Evolutionary conservation across 2,797 vertebrate species (phyloP).

Genomic region (Uromys caudimaculatus): DNA sequence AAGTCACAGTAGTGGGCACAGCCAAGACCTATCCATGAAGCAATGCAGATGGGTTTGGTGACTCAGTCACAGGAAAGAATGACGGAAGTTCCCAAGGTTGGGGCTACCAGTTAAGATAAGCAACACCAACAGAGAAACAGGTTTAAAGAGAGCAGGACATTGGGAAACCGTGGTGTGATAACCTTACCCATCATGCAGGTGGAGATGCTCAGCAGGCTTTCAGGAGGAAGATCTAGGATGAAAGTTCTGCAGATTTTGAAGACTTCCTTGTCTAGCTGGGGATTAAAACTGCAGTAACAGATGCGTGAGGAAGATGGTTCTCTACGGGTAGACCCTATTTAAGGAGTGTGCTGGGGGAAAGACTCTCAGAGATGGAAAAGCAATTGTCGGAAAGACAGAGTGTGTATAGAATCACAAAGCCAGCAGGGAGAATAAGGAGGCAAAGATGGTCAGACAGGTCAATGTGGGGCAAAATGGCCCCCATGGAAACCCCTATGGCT

Average conservation of each 20-base stretch:
- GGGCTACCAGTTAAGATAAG: constrained; percentile 5
- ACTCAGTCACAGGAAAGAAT: neutral
- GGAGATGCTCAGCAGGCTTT: neutral
- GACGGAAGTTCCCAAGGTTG: neutral
- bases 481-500: neutral
- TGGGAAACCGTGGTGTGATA: neutral
- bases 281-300: neutral
- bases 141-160: neutral
- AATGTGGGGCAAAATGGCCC: neutral
- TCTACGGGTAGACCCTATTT: neutral
- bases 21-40: constrained; percentile 10
- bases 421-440: neutral
- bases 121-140: neutral
- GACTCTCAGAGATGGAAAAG: constrained; percentile 12
- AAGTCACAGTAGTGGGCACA: neutral
- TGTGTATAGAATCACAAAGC: neutral
- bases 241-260: neutral
- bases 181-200: neutral
- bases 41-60: neutral
- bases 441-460: neutral
- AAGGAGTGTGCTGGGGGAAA: neutral
- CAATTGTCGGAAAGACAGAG: neutral
- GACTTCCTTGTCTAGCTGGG: neutral
- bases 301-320: neutral
- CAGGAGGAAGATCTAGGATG: neutral